phyloP scores from a whole-genome alignment of 2,797 vertebrate species.

The Cyclopterus lumpus region DNA sequence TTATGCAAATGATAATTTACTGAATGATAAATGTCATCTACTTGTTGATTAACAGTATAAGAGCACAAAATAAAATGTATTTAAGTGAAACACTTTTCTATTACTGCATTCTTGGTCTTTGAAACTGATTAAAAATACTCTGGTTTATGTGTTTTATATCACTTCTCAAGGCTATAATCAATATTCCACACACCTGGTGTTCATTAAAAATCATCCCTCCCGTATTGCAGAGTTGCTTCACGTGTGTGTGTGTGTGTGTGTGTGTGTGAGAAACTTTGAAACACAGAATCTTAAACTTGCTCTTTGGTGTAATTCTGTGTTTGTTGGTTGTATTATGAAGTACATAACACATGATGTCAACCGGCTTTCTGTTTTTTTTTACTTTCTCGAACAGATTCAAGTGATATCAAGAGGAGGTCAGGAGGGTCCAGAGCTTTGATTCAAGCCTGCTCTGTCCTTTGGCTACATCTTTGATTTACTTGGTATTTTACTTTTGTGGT shows the following conservation, averaged over 20 bases:
- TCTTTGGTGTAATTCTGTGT: slow-evolving; percentile 29
- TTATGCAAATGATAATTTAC: slow-evolving; percentile 73
- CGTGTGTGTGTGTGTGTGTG: slow-evolving; percentile 45
- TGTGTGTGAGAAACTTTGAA: slow-evolving; percentile 33
- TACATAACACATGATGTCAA: slow-evolving; percentile 49
- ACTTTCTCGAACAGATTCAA: slow-evolving; percentile 22
- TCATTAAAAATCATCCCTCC: slow-evolving; percentile 19
- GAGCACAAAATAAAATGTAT: slow-evolving; percentile 83
- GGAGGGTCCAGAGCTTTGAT: slow-evolving; percentile 25
- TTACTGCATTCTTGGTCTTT: slow-evolving; percentile 26
- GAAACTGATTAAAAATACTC: not conserved
- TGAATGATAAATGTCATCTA: slow-evolving; percentile 70
- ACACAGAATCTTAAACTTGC: slow-evolving; percentile 28
- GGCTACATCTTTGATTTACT: slow-evolving; percentile 15
- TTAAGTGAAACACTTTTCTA: slow-evolving; percentile 62
- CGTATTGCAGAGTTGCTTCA: slow-evolving; percentile 16
- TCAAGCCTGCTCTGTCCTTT: not conserved
- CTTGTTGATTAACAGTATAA: slow-evolving; percentile 70
- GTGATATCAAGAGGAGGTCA: slow-evolving; percentile 24
- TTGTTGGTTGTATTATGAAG: slow-evolving; percentile 36
- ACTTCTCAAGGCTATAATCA: slow-evolving; percentile 23
- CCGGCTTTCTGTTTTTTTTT: slow-evolving; percentile 25
- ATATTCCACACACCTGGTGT: slow-evolving; percentile 17
- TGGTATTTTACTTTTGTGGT: not conserved
- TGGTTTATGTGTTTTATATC: not conserved